Base-by-base conservation (phyloP, 2,113 vertebrate genomes). In the Seriola aureovittata region DNA sequence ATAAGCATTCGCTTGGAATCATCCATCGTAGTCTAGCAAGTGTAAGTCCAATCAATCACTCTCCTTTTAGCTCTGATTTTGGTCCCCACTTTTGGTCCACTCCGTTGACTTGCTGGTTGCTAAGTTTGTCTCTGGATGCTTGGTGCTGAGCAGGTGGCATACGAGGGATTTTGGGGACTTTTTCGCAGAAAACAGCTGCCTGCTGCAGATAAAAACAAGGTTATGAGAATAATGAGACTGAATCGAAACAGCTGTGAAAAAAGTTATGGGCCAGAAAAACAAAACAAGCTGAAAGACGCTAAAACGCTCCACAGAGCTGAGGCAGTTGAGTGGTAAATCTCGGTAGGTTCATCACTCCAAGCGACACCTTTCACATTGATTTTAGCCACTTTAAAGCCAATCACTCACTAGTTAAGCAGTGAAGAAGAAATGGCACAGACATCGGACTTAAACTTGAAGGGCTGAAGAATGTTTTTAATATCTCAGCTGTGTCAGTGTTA, bases 401-500 rank as follows among this genome's bases (percentile, higher is more conserved):
- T 17, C 34, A 71, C 16, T 71, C 19, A 23, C 29, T 29, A 29
- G 29, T 29, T 29, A n/a, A 40, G 32, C 10, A 32, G 48, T 50
- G 73, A 62, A 19, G 14, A 65, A 48, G 29, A 54, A 74, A 62
- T 42, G 21, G 19, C 48, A 50, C 11, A 46, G n/a, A 59, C 54
- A 65, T 59, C 36, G 59, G 21, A 8, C 13, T 12, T 65, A 9
- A 72, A 60, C 40, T 23, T 19, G 10, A 60, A 71, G 40, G 23
- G 48, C 52, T 42, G 13, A 8, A 21, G 44, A 70, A 63, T 68
- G 19, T 62, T 75, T 88, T 50, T 62, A 58, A 48, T 55, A 63
- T 67, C 21, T 25, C 23, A 29, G 21, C 13, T 71, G 36, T 11
- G 32, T 50, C 42, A 38, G 59, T 78, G 16, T 84, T 64, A 63